Percentiles rank a stretch among this genome's conserved stretches.
phyloP scores from a whole-genome alignment of 2,888 invertebrate species.

The Chrysodeixis includens region DNA sequence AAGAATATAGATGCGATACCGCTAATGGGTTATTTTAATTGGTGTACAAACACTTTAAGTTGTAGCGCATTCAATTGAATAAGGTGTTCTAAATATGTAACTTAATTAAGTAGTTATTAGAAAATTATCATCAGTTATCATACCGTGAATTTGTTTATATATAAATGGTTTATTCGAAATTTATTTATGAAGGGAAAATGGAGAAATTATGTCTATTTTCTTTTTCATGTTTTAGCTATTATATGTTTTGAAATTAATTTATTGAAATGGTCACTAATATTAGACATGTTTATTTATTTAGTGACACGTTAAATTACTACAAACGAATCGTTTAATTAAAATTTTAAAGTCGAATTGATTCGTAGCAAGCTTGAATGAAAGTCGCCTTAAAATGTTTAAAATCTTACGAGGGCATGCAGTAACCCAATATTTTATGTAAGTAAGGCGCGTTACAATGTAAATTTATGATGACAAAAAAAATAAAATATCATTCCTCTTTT shows the following conservation, averaged over 20 bases:
- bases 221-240: background rate
- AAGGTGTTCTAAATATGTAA: slow-evolving; percentile 28
- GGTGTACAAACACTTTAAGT: slow-evolving; percentile 60
- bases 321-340: slow-evolving; percentile 55
- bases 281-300: slow-evolving; percentile 15
- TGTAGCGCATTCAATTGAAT: slow-evolving; percentile 42
- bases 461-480: slow-evolving; percentile 39
- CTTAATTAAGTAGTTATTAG: slow-evolving; percentile 39
- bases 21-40: slow-evolving; percentile 73
- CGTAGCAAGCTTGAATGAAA: slow-evolving; percentile 44
- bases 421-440: slow-evolving; percentile 45
- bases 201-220: background rate
- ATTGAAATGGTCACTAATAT: background rate
- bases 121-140: slow-evolving; percentile 10
- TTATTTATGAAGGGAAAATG: background rate
- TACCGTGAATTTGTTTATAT: slow-evolving; percentile 14
- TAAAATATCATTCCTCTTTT: slow-evolving; percentile 34
- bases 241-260: background rate
- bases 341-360: slow-evolving; percentile 59
- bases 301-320: slow-evolving; percentile 49
- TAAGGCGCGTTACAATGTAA: slow-evolving; percentile 19
- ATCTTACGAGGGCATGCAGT: slow-evolving; percentile 26
- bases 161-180: background rate
- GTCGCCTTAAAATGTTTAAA: slow-evolving; percentile 33
- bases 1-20: slow-evolving; percentile 71